These are phyloP conservation scores for Gobio gobio DNA, from an alignment of 2,113 vertebrate species.

Conservation along the genomic window DNA sequence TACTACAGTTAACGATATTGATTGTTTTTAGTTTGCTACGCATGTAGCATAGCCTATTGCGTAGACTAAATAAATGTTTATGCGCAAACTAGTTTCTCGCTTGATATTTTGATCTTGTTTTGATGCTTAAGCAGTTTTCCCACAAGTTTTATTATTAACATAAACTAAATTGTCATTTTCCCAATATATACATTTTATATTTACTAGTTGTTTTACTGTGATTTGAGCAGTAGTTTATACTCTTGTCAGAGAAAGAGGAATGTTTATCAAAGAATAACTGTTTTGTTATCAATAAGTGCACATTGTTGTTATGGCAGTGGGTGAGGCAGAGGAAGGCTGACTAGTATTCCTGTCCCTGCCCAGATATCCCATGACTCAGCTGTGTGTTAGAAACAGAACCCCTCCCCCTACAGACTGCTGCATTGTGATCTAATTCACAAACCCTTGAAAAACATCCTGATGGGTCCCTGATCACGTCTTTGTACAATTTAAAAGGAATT, in stretches of 20 bases:
- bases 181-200: neutral
- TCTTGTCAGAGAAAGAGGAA: neutral
- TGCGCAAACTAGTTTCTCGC: neutral
- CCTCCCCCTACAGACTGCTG: slow-evolving; percentile 47
- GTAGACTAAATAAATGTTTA: neutral
- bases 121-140: neutral
- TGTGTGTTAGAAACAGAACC: slow-evolving; percentile 52
- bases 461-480: neutral
- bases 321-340: slow-evolving; percentile 57
- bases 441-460: slow-evolving; percentile 16
- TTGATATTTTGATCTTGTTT: neutral
- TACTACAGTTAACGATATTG: neutral
- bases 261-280: neutral
- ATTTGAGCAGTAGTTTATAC: neutral
- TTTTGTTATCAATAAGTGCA: slow-evolving; percentile 26
- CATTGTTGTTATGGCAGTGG: slow-evolving; percentile 50
- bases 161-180: neutral
- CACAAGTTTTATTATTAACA: neutral
- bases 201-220: neutral
- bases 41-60: neutral
- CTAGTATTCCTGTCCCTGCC: slow-evolving; percentile 16
- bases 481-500: neutral
- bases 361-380: slow-evolving; percentile 73
- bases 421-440: neutral
- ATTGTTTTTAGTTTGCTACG: neutral